Evolutionary conservation across 1,140 invertebrate genomes (phyloP).

Genomic region (Globodera ellingtonae): DNA sequence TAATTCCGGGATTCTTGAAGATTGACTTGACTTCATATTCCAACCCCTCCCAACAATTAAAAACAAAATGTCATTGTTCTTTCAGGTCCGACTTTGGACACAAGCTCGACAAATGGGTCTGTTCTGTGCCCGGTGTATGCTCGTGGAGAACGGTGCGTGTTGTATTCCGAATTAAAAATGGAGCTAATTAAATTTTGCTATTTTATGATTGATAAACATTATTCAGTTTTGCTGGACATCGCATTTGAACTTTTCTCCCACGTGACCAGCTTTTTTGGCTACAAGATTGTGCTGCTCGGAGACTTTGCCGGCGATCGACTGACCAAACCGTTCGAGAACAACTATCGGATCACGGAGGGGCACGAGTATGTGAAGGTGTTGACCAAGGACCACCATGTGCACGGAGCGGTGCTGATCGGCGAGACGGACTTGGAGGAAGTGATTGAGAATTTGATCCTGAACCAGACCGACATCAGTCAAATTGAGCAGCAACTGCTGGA

Average conservation of each 20-base stretch:
- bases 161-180: neutral
- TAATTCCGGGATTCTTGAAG: too few relatives aligned
- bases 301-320: constrained; percentile 35
- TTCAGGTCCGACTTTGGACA: constrained; percentile 89
- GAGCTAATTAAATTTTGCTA: too few relatives aligned
- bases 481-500: constrained; percentile 42
- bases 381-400: constrained; percentile 84
- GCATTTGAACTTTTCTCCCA: constrained; percentile 97
- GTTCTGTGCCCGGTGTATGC: constrained; percentile 88
- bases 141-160: constrained; percentile 57
- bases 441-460: constrained; percentile 39
- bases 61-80: neutral
- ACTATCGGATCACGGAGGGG: constrained; percentile 40
- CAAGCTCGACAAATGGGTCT: constrained; percentile 95
- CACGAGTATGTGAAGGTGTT: constrained; percentile 45
- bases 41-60: neutral
- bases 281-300: constrained; percentile 72
- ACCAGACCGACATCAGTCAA: constrained; percentile 41
- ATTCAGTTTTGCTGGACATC: constrained; percentile 76
- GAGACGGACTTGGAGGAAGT: constrained; percentile 87
- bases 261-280: constrained; percentile 90
- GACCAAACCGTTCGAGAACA: constrained; percentile 38
- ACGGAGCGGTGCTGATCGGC: constrained; percentile 91
- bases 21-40: neutral
- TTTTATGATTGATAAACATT: too few relatives aligned